Evolutionary conservation across 2,888 invertebrate species (phyloP).

Genomic region (Cantharis rufa): DNA sequence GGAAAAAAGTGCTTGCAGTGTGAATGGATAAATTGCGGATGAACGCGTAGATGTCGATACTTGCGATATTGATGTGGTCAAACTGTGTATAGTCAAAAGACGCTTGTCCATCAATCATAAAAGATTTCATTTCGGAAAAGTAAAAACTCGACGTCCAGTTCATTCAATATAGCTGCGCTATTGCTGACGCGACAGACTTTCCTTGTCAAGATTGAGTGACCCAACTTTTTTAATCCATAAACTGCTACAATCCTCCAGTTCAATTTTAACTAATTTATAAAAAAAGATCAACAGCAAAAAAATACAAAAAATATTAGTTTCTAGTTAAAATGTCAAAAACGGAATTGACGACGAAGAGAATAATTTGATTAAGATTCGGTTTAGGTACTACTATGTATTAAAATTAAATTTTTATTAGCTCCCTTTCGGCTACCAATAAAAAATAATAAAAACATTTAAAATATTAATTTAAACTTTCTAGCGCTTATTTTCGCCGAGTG

Average conservation of each 20-base stretch:
- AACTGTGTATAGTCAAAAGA: constrained; percentile 30
- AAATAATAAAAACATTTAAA: neutral
- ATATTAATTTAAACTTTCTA: neutral
- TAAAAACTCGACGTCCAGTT: constrained; percentile 32
- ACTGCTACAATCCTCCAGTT: constrained; percentile 18
- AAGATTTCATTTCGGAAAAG: constrained; percentile 44
- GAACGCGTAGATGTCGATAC: constrained; percentile 9
- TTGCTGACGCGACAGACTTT: constrained; percentile 38
- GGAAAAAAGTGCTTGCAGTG: constrained; percentile 9
- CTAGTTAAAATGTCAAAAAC: too few relatives aligned
- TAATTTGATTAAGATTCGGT: too few relatives aligned
- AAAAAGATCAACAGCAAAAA: too few relatives aligned
- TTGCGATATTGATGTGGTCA: constrained; percentile 27
- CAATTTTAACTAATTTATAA: neutral
- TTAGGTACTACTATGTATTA: too few relatives aligned
- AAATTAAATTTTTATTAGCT: neutral
- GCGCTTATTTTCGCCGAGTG: neutral
- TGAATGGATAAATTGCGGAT: constrained; percentile 11
- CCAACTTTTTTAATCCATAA: constrained; percentile 40
- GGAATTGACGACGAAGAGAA: too few relatives aligned
- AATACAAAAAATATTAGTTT: too few relatives aligned
- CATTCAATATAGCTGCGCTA: constrained; percentile 38
- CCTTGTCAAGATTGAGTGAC: constrained; percentile 38
- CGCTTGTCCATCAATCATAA: constrained; percentile 46
- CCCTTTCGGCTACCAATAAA: neutral